Conservation (phyloP, 2,888 invertebrate species). For the Congeria kusceri region DNA sequence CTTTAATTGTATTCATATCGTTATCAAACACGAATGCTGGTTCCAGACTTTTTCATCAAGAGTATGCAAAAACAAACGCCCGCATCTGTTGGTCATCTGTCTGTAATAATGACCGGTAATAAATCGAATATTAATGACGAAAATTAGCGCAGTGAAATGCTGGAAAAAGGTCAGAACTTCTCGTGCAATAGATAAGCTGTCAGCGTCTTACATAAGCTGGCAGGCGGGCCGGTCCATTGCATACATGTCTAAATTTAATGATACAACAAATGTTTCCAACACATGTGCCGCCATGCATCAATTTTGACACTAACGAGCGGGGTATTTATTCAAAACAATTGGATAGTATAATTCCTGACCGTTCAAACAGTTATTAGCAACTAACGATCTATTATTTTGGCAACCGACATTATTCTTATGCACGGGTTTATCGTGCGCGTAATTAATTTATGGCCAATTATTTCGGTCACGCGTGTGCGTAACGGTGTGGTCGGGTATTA, state of each 20-base stretch:
- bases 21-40: too few relatives aligned
- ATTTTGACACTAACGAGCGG: slow-evolving; percentile 42
- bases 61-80: too few relatives aligned
- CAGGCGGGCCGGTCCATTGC: slow-evolving; percentile 27
- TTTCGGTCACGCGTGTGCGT: neutral
- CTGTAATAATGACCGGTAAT: too few relatives aligned
- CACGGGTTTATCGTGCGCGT: neutral
- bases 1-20: too few relatives aligned
- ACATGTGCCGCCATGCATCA: slow-evolving; percentile 31
- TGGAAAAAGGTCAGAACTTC: too few relatives aligned
- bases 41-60: too few relatives aligned
- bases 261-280: neutral
- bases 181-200: too few relatives aligned
- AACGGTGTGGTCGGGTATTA: too few relatives aligned
- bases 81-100: too few relatives aligned
- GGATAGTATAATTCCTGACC: slow-evolving; percentile 30
- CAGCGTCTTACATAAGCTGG: slow-evolving; percentile 25
- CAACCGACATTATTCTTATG: neutral
- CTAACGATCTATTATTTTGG: slow-evolving; percentile 33
- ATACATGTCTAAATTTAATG: slow-evolving; percentile 34
- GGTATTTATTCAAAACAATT: slow-evolving; percentile 33
- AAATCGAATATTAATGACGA: too few relatives aligned
- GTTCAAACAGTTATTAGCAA: slow-evolving; percentile 41
- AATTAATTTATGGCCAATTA: slow-evolving; percentile 10
- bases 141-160: too few relatives aligned